Evolutionary conservation across 2,113 vertebrate species (phyloP), one percentile per base, ranked within the genome.

Genomic region (Spilogale gracilis): DNA sequence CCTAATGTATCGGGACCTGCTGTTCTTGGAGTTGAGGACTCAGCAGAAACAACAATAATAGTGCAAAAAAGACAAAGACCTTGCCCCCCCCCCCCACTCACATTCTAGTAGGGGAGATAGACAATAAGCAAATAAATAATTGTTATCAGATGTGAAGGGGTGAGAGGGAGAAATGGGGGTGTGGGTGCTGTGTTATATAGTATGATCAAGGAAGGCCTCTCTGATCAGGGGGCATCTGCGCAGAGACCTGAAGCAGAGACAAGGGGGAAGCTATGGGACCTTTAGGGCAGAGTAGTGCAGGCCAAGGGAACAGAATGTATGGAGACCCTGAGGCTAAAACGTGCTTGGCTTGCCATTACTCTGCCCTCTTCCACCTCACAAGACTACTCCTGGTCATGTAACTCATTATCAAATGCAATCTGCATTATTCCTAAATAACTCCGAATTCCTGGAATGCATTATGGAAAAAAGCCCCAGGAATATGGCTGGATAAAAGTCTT

Each of bases 271-370:
- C 38, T 54, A 5, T 2, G 13, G 25, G 67, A 14, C 23, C 25
- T 12, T 9, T 0, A 2, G 10, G 79, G 9, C 13, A 25, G 25
- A 23, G 32, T 1, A 0, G 10, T 1, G 11, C n/a, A 89, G 43
- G 32, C 38, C 32, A 79, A 71, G 5, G 58, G 48, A 54, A 87
- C 9, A 27, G 87, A 76, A 38, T 3, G 25, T 9, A 32, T 0
- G 4, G 65, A 67, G 54, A 23, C 18, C 60, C 32, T 32, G 73
- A 89, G 67, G 73, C 45, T 69, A 17, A 17, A 18, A 25, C 0
- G 30, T 2, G 50, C 43, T 63, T 58, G 32, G 23, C 4, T 27
- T 38, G 2, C 38, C 27, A 2, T 18, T 38, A 71, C 65, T 54
- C 80, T 30, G 78, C 3, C 6, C 9, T 4, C 17, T 17, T 71